phyloP scores from a whole-genome alignment of 2,888 invertebrate genomes.

The Euplexia lucipara region DNA sequence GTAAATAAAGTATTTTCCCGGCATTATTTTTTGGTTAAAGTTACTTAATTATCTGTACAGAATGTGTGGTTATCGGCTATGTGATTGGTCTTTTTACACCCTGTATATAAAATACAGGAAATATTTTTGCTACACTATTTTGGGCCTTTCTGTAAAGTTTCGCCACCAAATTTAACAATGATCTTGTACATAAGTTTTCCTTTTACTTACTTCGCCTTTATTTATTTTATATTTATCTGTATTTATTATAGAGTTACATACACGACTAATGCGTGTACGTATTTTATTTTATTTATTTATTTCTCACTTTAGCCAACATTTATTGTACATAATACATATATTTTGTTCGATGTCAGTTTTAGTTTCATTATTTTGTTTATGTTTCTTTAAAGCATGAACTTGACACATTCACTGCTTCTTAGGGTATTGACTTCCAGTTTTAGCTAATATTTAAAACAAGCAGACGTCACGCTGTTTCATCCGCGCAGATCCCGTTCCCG shows the following conservation, averaged over 20 bases:
- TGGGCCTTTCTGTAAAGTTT: neutral
- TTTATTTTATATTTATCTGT: conserved; percentile 62
- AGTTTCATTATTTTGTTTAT: conserved; percentile 48
- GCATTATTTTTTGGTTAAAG: too few species aligned
- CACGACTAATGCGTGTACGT: conserved; percentile 72
- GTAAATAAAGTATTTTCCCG: too few species aligned
- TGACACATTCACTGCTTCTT: conserved; percentile 79
- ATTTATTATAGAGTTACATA: conserved; percentile 74
- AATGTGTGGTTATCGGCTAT: too few species aligned
- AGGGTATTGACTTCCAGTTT: neutral
- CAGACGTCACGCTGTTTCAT: too few species aligned
- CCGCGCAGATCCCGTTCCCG: too few species aligned
- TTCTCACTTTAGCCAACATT: conserved; percentile 32
- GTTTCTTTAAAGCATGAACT: conserved; percentile 69
- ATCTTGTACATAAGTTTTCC: conserved; percentile 22
- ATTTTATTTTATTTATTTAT: conserved; percentile 54
- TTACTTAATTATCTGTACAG: too few species aligned
- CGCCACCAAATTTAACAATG: neutral
- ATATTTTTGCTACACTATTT: too few species aligned
- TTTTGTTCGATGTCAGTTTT: conserved; percentile 39
- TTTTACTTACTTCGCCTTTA: conserved; percentile 54
- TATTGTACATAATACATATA: conserved; percentile 42
- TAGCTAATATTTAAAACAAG: too few species aligned
- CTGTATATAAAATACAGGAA: too few species aligned
- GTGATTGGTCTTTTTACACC: too few species aligned